Evolutionary conservation across 2,797 vertebrate genomes (phyloP), one percentile per base, ranked within the genome.

Genomic region (Tokudaia tokunoshimensis): DNA sequence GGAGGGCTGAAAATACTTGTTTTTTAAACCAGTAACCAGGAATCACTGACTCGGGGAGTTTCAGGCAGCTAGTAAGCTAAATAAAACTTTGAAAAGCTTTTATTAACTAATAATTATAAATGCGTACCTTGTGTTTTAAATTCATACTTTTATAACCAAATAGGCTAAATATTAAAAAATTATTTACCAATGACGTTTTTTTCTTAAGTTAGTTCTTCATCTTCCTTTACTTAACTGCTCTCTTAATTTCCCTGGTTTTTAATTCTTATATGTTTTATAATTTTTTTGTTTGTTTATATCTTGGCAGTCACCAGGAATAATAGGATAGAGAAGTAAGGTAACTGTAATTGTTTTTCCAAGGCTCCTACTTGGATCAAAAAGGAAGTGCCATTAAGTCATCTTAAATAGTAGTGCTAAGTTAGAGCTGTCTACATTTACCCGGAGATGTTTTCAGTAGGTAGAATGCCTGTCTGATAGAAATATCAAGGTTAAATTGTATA

Each of bases 241-340:
- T 50, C 63, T 59, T 85, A 59, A 83, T 65, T 19, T 22, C 15
- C 3, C 11, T 84, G 24, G 1, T 47, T 44, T 74, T 44, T 59
- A 57, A 59, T 59, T 75, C 24, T 57, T 57, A 41, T 29, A 2
- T 70, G 41, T 65, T 85, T 41, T 57, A 12, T 52, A 26, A 91
- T 91, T 91, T 96, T 61, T 91, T 91, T 52, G 7, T 52, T n/a
- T 57, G 15, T 80, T 63, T 85, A 12, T n/a, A n/a, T 44, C 86
- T 59, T 76, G 7, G 24, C 57, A 11, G 65, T 22, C 44, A 63
- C 5, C 83, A 59, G 12, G 12, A 22, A 72, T 74, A 55, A 47
- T 57, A 50, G 59, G 2, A 6, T n/a, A 84, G 22, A 24, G 15
- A 89, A 81, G 31, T 10, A 41, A 92, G 57, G 10, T n/a, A 78